These are phyloP conservation scores for Eilema griseolum DNA, from an alignment of 2,888 invertebrate genomes.

Conservation along the genomic window DNA sequence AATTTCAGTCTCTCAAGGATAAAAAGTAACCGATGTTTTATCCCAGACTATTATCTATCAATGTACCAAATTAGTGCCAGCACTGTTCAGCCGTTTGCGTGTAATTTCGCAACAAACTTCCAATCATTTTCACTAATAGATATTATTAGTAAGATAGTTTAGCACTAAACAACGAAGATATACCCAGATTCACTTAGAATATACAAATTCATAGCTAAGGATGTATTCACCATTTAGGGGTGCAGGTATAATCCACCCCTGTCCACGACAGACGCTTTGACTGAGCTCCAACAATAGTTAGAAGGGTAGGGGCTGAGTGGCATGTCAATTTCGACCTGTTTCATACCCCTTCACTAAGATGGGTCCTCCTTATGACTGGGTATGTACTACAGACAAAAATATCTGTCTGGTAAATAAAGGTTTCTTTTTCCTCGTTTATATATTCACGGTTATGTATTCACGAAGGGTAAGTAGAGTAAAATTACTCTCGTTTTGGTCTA, in stretches of 20 bases:
- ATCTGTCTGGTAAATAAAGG: background rate
- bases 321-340: conserved; percentile 46
- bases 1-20: too few relatives aligned
- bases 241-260: conserved; percentile 31
- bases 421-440: background rate
- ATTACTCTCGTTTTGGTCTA: too few relatives aligned
- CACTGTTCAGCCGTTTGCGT: too few relatives aligned
- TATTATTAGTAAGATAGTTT: too few relatives aligned
- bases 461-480: background rate
- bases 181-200: background rate
- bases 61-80: too few relatives aligned
- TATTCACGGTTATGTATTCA: background rate
- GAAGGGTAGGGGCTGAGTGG: conserved; percentile 45
- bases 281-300: conserved; percentile 53
- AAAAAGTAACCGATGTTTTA: too few relatives aligned
- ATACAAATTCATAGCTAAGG: background rate
- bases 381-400: conserved; percentile 7
- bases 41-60: too few relatives aligned
- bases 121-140: too few relatives aligned
- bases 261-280: conserved; percentile 50
- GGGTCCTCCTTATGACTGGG: background rate
- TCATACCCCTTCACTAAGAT: conserved; percentile 30
- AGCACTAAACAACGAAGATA: background rate
- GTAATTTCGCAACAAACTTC: too few relatives aligned
- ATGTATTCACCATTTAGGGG: conserved; percentile 14